A percentile compares a stretch with the other conserved stretches of the same genome.
Conservation (phyloP, 2,113 vertebrate genomes). For the Gopherus evgoodei region DNA sequence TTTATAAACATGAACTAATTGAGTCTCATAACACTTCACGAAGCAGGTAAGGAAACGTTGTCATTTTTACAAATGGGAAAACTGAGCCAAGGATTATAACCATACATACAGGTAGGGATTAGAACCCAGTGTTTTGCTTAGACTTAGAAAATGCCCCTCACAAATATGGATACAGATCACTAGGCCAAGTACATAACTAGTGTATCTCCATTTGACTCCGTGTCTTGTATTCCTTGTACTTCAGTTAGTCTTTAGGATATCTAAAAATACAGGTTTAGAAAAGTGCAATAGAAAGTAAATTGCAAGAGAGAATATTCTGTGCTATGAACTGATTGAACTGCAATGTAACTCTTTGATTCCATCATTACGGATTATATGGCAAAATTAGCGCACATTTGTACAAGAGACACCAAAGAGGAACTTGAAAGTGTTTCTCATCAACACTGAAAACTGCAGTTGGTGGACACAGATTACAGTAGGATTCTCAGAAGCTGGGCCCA, state of each 20-base stretch:
- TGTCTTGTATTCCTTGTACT: not conserved
- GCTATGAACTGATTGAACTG: not conserved
- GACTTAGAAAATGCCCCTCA: constrained; percentile 21
- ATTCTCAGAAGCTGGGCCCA: constrained; percentile 27
- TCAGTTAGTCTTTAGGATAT: not conserved
- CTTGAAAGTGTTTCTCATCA: not conserved
- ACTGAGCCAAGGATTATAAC: not conserved
- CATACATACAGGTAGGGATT: not conserved
- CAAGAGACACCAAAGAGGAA: constrained; percentile 10
- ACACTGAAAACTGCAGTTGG: not conserved
- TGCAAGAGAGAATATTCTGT: not conserved
- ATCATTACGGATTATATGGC: not conserved
- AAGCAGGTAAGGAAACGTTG: not conserved
- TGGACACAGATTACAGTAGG: not conserved
- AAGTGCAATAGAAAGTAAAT: not conserved
- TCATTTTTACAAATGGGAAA: not conserved
- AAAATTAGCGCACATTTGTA: not conserved
- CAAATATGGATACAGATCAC: not conserved
- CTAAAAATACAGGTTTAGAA: not conserved
- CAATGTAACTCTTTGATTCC: not conserved
- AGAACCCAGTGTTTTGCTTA: not conserved
- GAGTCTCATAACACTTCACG: not conserved
- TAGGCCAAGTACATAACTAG: not conserved
- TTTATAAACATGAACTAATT: not conserved
- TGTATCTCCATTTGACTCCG: constrained; percentile 6